Evolutionary conservation across 2,888 invertebrate genomes (phyloP), one percentile per base, ranked within the genome.

Genomic region (Coelopa pilipes): DNA sequence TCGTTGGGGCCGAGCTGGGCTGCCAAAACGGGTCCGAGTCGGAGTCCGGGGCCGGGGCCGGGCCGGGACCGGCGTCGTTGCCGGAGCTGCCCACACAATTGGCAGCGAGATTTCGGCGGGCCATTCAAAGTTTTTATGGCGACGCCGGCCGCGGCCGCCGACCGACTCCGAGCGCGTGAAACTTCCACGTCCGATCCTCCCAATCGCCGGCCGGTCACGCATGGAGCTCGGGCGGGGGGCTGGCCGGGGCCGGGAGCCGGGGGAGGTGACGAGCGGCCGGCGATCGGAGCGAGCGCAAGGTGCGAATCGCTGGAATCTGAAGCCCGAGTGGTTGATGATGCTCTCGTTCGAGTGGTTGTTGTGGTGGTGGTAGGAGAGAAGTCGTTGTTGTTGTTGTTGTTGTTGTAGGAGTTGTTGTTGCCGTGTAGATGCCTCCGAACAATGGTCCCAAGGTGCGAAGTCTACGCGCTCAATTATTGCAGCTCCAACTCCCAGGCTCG

Each of bases 171-270:
- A n/a, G 57, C 24, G 57, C 57, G 19, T 59, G 24, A 7, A 55
- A 55, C 55, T 17, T 17, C 13, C 24, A 21, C 13, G 11, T 59
- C 17, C 55, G 17, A 19, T 1, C 55, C 55, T 62, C 34, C n/a
- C 62, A 62, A 34, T 62, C 34, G n/a, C 34, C 62, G 34, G 34
- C 62, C n/a, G 34, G 24, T 60, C 62, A 62, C 45, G 62, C 62
- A 62, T 62, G 62, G 34, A 19, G 13, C 4, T 17, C 57, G 57
- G 19, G 24, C 55, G 34, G 34, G 34, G 4, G 34, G 34, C 34
- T 2, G 34, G 34, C 34, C 34, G 34, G 7, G 19, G 24, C 55
- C 4, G 34, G 34, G 4, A 7, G 34, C 34, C 4, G 34, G 34
- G 7, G 24, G 19, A 21, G 19, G 24, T 59, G 57, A 59, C 57